Percentiles rank a stretch among this genome's conserved stretches.
These are phyloP conservation scores for Podarcis siculus DNA, from an alignment of 2,797 vertebrate species.

Conservation along the genomic window DNA sequence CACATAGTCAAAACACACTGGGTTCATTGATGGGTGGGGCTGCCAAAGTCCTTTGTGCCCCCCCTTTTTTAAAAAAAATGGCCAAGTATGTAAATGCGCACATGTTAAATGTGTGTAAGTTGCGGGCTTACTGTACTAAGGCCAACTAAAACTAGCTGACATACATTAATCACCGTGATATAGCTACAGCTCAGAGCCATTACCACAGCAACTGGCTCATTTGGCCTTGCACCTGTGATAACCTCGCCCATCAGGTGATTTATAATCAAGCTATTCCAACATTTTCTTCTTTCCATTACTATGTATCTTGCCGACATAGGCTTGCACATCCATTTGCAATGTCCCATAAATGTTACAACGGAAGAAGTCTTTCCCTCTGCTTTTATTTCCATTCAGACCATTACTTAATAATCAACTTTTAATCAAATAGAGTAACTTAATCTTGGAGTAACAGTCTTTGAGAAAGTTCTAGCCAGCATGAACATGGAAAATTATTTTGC, in stretches of 20 bases:
- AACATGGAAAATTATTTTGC: neutral
- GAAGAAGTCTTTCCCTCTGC: neutral
- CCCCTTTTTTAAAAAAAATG: too few species aligned
- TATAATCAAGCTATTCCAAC: too few species aligned
- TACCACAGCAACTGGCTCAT: neutral
- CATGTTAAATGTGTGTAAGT: too few species aligned
- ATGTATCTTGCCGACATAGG: neutral
- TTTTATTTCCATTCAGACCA: neutral
- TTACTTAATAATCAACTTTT: neutral
- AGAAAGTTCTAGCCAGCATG: neutral
- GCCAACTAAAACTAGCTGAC: too few species aligned
- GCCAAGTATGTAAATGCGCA: too few species aligned
- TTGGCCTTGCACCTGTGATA: too few species aligned
- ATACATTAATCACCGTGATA: too few species aligned
- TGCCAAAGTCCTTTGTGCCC: too few species aligned
- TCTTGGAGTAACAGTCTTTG: neutral
- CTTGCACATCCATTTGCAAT: neutral
- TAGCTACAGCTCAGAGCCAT: neutral
- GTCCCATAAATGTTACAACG: neutral
- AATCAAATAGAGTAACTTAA: neutral
- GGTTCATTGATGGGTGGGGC: too few species aligned
- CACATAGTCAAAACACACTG: too few species aligned
- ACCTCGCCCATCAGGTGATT: too few species aligned
- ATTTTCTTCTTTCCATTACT: neutral
- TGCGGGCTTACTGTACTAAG: too few species aligned